A percentile compares a stretch with the other conserved stretches of the same genome.
Conservation (phyloP, 1,140 invertebrate genomes). For the Bathynomus jamesi region DNA sequence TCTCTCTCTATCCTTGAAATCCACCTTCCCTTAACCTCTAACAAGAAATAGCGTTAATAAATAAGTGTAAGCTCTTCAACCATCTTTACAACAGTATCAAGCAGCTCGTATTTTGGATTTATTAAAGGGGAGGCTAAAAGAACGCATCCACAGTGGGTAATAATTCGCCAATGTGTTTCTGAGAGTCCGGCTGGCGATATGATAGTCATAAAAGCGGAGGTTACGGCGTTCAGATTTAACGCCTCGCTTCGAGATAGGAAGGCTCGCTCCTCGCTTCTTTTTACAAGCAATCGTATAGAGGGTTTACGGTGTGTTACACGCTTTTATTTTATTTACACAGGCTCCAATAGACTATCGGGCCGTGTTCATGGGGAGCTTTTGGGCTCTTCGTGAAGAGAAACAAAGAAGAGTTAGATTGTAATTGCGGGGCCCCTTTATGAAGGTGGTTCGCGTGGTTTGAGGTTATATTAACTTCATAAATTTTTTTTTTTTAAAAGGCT, state of each 20-base stretch:
- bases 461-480: too few species aligned
- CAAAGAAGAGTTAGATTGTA: too few species aligned
- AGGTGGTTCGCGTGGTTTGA: too few species aligned
- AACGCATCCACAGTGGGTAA: background rate
- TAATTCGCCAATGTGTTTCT: background rate
- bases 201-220: background rate
- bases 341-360: background rate
- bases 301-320: background rate
- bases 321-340: background rate
- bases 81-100: constrained; percentile 1
- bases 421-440: too few species aligned
- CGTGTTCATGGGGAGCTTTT: background rate
- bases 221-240: background rate
- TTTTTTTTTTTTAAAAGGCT: too few species aligned
- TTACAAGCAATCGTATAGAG: background rate
- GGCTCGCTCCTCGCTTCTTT: background rate
- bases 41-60: background rate
- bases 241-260: background rate
- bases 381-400: too few species aligned
- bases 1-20: background rate
- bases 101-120: background rate
- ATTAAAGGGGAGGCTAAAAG: background rate
- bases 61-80: background rate
- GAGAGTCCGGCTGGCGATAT: background rate
- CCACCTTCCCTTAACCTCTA: background rate